Evolutionary conservation across 2,888 invertebrate species (phyloP), one percentile per base, ranked within the genome.

Genomic region (Furcula furcula): DNA sequence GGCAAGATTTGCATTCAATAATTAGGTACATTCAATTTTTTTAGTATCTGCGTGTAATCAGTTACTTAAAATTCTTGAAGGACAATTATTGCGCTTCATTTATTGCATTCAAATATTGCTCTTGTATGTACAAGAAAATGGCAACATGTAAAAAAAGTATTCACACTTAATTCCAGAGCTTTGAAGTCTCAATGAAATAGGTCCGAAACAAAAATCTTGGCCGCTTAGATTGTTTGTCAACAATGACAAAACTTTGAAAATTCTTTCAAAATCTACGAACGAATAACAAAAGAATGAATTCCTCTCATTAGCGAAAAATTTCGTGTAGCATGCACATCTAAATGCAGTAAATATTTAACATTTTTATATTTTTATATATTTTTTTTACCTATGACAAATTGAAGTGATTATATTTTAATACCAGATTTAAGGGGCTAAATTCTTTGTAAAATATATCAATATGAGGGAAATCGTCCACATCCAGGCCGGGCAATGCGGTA

Each of bases 381-480:
- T 29, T 25, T 38, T 52, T 51, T 64, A 68, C 73, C 62, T 55
- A 72, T 76, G 65, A 47, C 35, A 59, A 61, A 43, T 32, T 54
- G 40, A 55, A 56, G 59, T 68, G 40, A 64, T n/a, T n/a, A n/a
- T 58, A 56, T 61, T 65, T 53, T 66, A 52, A 62, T 57, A 47
- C 46, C 46, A 46, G 28, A 47, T 53, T 65, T 36, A 44, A 48
- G 70, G 40, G 42, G 36, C 69, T 16, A 81, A 81, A 80, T 79
- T 76, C 4, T 46, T 56, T 41, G 75, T 76, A 55, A 85, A 79
- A 57, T 28, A 22, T 36, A 43, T 34, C 50, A 76, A 60, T 55
- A 94, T 94, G 94, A 92, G 94, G 89, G 94, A 94, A 91, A 94
- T 94, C 75, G 94, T 94, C 55, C 94, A 94, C 80, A 89, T 94